Evolutionary conservation across 2,888 invertebrate species (phyloP), one percentile per base, ranked within the genome.

Genomic region (Drepana falcataria): DNA sequence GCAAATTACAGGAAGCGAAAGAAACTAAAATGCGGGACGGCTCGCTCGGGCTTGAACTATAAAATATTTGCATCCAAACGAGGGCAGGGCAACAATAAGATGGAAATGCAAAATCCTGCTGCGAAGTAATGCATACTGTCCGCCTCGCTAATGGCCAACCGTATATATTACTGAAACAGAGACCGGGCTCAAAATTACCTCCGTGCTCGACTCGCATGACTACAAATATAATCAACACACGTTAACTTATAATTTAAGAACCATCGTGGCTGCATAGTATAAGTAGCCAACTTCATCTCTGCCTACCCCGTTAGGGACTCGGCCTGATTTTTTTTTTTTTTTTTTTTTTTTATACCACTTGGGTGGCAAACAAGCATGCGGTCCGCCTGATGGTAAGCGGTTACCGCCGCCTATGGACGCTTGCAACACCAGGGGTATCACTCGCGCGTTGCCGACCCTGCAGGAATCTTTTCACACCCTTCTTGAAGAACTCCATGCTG

Each of bases 61-160:
- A 81, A 83, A 84, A 85, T 85, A 88, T 87, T 87, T 86, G 87
- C 86, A 86, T 87, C 79, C 75, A 86, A 87, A 87, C 83, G 82
- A 85, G 85, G 75, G 67, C 75, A 70, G 68, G 64, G 75, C 73
- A 79, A 85, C 85, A 86, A 85, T 85, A 86, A 83, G 81, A 87
- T 85, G 79, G 80, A 84, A 87, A 86, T 85, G 81, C 77, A 73
- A 77, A 77, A 73, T 76, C 73, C 76, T 73, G 67, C 68, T 69
- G 70, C 69, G 66, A 69, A 72, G 77, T 78, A 76, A 79, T 79
- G 81, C 77, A 80, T 76, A 79, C 72, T 77, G 75, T 73, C 71
- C 73, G 66, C 64, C 60, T 64, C 60, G 64, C 61, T 79, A 77
- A 79, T 77, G 71, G 71, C 67, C 62, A 59, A 60, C 62, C 59